These are phyloP conservation scores for Cotesia typhae DNA, from an alignment of 1,140 invertebrate genomes.

Conservation along the genomic window DNA sequence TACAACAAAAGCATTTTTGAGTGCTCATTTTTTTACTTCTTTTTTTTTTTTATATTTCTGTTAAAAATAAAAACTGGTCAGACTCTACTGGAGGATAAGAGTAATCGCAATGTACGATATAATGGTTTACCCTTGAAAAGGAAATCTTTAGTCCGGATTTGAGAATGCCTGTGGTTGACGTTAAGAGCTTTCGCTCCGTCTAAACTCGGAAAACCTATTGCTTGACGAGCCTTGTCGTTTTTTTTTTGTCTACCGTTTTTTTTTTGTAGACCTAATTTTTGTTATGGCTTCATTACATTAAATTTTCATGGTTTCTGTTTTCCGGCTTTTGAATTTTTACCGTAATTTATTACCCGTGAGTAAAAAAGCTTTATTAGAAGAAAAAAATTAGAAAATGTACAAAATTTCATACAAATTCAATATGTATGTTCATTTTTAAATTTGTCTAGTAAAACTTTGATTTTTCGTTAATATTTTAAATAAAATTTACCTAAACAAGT, in stretches of 20 bases:
- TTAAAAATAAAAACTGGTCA: not conserved
- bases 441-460: no score
- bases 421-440: no score
- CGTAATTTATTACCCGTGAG: no score
- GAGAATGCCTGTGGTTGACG: conserved; percentile 12
- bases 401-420: no score
- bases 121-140: conserved; percentile 5
- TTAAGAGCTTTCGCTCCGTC: conserved; percentile 1
- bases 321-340: no score
- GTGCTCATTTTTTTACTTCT: no score
- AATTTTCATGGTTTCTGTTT: no score
- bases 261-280: not conserved
- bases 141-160: conserved; percentile 3
- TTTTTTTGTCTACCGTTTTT: not conserved
- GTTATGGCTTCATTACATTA: not conserved
- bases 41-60: not conserved
- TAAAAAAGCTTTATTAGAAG: no score
- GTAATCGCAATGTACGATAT: not conserved
- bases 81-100: not conserved
- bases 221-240: not conserved
- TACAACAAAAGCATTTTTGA: no score
- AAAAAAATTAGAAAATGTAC: no score
- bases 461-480: no score
- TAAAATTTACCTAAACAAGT: no score
- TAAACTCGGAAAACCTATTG: not conserved